These are phyloP conservation scores for Gallinago solitaria DNA, from an alignment of 2,797 vertebrate genomes.

Conservation along the genomic window DNA sequence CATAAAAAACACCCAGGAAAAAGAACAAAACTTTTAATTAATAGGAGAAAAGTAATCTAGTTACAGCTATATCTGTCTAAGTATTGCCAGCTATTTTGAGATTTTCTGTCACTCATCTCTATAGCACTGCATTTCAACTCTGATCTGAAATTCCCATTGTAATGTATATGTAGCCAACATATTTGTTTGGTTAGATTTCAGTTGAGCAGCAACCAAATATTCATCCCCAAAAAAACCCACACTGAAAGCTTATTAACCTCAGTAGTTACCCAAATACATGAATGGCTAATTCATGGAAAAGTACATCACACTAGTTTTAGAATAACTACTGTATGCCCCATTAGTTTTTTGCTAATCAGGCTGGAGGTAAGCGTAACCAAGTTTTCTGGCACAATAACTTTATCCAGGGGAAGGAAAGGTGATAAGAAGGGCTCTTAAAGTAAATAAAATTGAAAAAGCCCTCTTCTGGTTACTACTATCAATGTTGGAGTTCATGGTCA, in stretches of 20 bases:
- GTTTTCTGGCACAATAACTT: background rate
- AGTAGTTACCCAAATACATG: background rate
- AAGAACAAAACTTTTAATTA: background rate
- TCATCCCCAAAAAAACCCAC: background rate
- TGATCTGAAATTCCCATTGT: background rate
- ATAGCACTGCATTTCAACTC: background rate
- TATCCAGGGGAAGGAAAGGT: background rate
- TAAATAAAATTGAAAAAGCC: background rate
- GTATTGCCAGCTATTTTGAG: background rate
- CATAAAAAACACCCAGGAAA: background rate
- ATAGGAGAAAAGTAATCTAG: conserved; percentile 51
- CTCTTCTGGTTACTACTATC: background rate
- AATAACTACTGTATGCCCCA: background rate
- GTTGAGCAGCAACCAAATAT: background rate
- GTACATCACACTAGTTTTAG: background rate
- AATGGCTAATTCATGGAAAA: background rate
- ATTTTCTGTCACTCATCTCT: background rate
- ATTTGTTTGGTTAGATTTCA: background rate
- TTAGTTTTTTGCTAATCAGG: background rate
- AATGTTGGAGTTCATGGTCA: background rate
- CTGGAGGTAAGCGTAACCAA: background rate
- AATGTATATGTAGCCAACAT: background rate
- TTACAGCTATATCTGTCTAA: background rate
- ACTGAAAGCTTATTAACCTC: background rate
- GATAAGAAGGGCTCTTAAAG: background rate